phyloP scores from a whole-genome alignment of 2,888 invertebrate species.

The Pseudococcus jackbeardsleyi region DNA sequence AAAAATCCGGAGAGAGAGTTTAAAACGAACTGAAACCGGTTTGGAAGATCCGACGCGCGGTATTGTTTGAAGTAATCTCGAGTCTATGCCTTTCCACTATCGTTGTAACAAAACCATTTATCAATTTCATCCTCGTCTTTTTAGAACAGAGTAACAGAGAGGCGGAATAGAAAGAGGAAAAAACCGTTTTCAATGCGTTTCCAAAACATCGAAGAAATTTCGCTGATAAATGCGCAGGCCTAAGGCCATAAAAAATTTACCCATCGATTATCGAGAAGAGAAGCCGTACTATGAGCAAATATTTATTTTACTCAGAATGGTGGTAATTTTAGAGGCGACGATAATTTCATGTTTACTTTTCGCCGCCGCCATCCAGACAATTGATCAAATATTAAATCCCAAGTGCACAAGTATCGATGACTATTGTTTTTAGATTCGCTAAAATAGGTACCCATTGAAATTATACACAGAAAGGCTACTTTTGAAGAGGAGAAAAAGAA shows the following conservation, averaged over 20 bases:
- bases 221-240: background rate
- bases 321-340: background rate
- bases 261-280: background rate
- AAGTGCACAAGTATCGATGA: background rate
- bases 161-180: slow-evolving; percentile 14
- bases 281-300: background rate
- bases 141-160: slow-evolving; percentile 7
- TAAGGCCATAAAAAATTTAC: slow-evolving; percentile 1
- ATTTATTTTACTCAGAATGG: background rate
- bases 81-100: slow-evolving; percentile 59
- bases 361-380: slow-evolving; percentile 14
- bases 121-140: slow-evolving; percentile 61
- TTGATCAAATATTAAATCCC: background rate
- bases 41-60: slow-evolving; percentile 53
- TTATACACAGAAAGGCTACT: background rate
- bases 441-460: background rate
- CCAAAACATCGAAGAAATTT: slow-evolving; percentile 50
- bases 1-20: slow-evolving; percentile 56
- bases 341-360: slow-evolving; percentile 3
- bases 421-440: background rate
- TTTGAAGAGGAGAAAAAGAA: background rate
- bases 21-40: slow-evolving; percentile 61
- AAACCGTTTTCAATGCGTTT: slow-evolving; percentile 51
- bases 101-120: slow-evolving; percentile 59
- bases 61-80: slow-evolving; percentile 61